Percentiles rank a stretch among this genome's conserved stretches.
These are phyloP conservation scores for Helicoverpa armigera DNA, from an alignment of 1,140 invertebrate genomes.

Conservation along the genomic window DNA sequence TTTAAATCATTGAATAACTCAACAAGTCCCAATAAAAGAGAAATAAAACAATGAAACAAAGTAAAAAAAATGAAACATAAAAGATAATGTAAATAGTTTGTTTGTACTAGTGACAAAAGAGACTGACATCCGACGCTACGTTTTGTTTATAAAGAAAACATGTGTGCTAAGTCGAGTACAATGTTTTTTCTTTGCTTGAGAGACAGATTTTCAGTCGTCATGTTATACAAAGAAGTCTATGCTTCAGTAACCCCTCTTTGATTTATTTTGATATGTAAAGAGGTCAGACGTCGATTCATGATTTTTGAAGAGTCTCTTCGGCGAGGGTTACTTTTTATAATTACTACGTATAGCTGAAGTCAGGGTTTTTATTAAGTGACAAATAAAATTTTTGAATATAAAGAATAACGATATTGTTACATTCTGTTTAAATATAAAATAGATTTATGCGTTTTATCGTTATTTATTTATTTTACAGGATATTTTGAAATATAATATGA, in stretches of 20 bases:
- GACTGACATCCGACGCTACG: slow-evolving; percentile 18
- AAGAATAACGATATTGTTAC: too few relatives aligned
- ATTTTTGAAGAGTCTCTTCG: slow-evolving; percentile 17
- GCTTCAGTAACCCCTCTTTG: slow-evolving; percentile 47
- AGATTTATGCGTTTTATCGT: too few relatives aligned
- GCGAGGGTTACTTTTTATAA: slow-evolving; percentile 12
- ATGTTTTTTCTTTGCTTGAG: slow-evolving; percentile 23
- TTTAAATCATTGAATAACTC: slow-evolving; percentile 26
- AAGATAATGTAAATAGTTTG: slow-evolving; percentile 38
- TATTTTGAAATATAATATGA: too few relatives aligned
- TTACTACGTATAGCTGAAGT: not conserved
- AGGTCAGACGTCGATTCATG: slow-evolving; percentile 40
- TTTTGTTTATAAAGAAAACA: slow-evolving; percentile 49
- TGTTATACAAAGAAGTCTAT: slow-evolving; percentile 46
- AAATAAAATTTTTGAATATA: too few relatives aligned
- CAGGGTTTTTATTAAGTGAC: not conserved
- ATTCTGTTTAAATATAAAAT: too few relatives aligned
- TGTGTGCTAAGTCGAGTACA: slow-evolving; percentile 36
- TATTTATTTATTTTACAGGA: too few relatives aligned
- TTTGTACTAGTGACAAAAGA: slow-evolving; percentile 39
- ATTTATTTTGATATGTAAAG: slow-evolving; percentile 55
- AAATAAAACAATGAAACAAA: slow-evolving; percentile 24
- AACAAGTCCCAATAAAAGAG: not conserved
- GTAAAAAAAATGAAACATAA: not conserved
- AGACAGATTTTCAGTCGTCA: slow-evolving; percentile 33